These are phyloP conservation scores for Ylistrum balloti DNA, from an alignment of 1,140 invertebrate genomes.

Conservation along the genomic window DNA sequence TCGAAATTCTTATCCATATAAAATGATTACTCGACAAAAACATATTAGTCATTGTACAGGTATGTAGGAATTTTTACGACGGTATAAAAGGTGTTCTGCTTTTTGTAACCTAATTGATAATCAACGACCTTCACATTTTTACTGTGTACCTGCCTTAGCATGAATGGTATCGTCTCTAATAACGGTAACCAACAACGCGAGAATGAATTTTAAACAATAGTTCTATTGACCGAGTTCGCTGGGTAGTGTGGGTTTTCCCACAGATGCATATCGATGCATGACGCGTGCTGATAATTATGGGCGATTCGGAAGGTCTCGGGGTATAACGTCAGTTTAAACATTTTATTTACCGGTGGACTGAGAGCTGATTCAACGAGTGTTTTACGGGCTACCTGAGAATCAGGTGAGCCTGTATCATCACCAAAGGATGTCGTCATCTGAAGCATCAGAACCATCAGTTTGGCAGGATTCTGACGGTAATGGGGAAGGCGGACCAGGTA, in stretches of 20 bases:
- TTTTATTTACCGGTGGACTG: background rate
- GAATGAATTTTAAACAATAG: too few relatives aligned
- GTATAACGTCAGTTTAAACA: background rate
- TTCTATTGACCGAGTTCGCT: background rate
- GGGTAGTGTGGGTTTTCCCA: background rate
- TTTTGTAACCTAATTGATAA: too few relatives aligned
- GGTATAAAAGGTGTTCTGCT: too few relatives aligned
- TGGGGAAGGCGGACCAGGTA: background rate
- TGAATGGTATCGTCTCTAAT: too few relatives aligned
- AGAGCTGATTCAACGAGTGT: too few relatives aligned
- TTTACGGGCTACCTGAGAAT: background rate
- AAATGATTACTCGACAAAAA: too few relatives aligned
- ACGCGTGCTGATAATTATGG: background rate
- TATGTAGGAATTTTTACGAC: too few relatives aligned
- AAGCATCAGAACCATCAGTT: background rate
- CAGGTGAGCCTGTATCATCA: background rate
- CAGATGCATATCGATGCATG: background rate
- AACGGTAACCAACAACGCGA: too few relatives aligned
- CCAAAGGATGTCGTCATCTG: background rate
- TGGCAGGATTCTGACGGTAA: conserved; percentile 7
- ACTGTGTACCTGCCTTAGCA: too few relatives aligned
- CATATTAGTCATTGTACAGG: too few relatives aligned
- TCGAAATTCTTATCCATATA: too few relatives aligned
- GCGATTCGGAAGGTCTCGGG: background rate
- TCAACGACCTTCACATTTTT: too few relatives aligned